These are phyloP conservation scores for Acleris laterana DNA, from an alignment of 2,888 invertebrate genomes.

Conservation along the genomic window DNA sequence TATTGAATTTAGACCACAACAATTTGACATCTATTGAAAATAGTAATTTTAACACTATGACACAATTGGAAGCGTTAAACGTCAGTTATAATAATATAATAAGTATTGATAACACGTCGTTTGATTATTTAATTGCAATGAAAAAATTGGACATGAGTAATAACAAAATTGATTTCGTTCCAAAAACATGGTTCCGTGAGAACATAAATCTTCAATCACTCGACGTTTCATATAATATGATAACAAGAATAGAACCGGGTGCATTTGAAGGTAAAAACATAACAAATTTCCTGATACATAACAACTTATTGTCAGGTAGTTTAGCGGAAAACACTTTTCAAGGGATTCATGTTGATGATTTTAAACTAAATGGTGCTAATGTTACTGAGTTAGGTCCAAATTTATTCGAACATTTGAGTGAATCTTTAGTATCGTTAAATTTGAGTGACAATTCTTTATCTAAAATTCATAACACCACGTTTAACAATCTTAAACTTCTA, in stretches of 20 bases:
- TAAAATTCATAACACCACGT: slow-evolving; percentile 25
- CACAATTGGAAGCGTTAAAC: slow-evolving; percentile 10
- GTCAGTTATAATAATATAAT: slow-evolving; percentile 22
- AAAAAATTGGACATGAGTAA: slow-evolving; percentile 18
- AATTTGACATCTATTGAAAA: slow-evolving; percentile 19
- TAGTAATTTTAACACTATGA: slow-evolving; percentile 23
- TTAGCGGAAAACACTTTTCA: slow-evolving; percentile 24
- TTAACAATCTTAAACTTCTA: slow-evolving; percentile 19
- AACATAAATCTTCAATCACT: slow-evolving; percentile 18
- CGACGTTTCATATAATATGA: slow-evolving; percentile 16
- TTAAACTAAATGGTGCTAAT: slow-evolving; percentile 21
- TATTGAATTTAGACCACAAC: slow-evolving; percentile 29
- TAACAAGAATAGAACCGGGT: slow-evolving; percentile 27
- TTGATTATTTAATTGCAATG: slow-evolving; percentile 9
- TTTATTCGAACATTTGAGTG: slow-evolving; percentile 9
- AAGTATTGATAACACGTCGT: slow-evolving; percentile 2
- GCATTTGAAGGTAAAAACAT: slow-evolving; percentile 27
- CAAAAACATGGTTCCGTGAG: slow-evolving; percentile 5
- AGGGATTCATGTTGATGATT: slow-evolving; percentile 17
- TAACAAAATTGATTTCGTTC: slow-evolving; percentile 20
- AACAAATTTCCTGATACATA: slow-evolving; percentile 12
- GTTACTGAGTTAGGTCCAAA: slow-evolving; percentile 26
- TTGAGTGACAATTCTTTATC: slow-evolving; percentile 23
- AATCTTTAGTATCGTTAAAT: slow-evolving; percentile 8
- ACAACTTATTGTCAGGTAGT: slow-evolving; percentile 17